A percentile compares a stretch with the other conserved stretches of the same genome.
phyloP scores from a whole-genome alignment of 2,797 vertebrate genomes.

The Carapus acus region DNA sequence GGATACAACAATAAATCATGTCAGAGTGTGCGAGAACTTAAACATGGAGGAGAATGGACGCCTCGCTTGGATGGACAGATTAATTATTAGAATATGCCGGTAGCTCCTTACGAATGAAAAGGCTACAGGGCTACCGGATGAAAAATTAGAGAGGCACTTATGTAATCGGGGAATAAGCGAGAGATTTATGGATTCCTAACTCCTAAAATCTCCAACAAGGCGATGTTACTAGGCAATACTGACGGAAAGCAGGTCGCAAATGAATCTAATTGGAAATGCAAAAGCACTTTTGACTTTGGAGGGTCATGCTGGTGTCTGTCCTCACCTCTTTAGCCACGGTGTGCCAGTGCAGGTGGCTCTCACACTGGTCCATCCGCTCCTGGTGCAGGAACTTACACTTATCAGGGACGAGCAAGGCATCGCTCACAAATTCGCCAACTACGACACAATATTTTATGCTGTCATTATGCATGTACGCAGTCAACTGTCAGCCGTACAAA shows the following conservation, averaged over 20 bases:
- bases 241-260: no score
- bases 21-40: conserved; percentile 5
- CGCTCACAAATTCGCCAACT: conserved; percentile 98
- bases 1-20: conserved; percentile 1
- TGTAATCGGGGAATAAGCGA: not conserved
- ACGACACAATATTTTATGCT: conserved; percentile 26
- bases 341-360: conserved; percentile 98
- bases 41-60: not conserved
- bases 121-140: not conserved
- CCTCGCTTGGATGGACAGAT: not conserved
- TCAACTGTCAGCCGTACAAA: conserved; percentile 5
- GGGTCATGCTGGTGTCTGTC: not conserved
- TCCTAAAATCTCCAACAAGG: no score
- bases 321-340: conserved; percentile 95
- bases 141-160: conserved; percentile 7
- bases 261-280: no score
- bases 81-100: not conserved
- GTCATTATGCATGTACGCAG: not conserved
- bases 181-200: conserved; percentile 16
- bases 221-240: no score
- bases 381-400: conserved; percentile 98
- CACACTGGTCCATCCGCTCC: conserved; percentile 95
- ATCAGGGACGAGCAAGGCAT: conserved; percentile 93
- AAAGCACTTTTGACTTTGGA: no score
- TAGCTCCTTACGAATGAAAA: not conserved